These are phyloP conservation scores for Oeneis ivallda DNA, from an alignment of 2,888 invertebrate species.

Conservation along the genomic window DNA sequence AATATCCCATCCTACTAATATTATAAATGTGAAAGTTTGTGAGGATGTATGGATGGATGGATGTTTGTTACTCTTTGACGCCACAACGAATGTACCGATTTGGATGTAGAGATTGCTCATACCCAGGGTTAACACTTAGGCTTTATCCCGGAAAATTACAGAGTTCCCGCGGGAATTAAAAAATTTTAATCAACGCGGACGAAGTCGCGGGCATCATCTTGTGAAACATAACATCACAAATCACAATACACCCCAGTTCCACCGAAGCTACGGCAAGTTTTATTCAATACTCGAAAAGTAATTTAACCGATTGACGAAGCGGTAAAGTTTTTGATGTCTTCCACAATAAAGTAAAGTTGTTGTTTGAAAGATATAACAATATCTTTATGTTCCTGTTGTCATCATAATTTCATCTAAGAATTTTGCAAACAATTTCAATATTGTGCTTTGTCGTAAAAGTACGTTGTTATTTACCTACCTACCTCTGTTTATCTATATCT, in stretches of 20 bases:
- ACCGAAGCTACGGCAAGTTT: constrained; percentile 4
- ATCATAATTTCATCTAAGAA: not conserved
- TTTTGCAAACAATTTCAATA: not conserved
- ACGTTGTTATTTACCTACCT: not conserved
- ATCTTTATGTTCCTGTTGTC: not conserved
- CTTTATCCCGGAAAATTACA: too few species aligned
- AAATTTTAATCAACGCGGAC: too few species aligned
- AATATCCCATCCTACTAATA: too few species aligned
- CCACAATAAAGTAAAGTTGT: constrained; percentile 1
- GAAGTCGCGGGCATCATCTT: too few species aligned
- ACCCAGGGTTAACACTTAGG: too few species aligned
- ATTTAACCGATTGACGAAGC: constrained; percentile 15
- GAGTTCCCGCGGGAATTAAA: too few species aligned
- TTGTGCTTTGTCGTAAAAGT: not conserved
- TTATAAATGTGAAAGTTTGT: too few species aligned
- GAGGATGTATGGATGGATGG: too few species aligned
- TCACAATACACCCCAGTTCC: not conserved
- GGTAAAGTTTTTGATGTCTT: constrained; percentile 8
- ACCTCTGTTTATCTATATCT: too few species aligned
- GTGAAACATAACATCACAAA: not conserved
- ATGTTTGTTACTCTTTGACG: too few species aligned
- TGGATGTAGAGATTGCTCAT: too few species aligned
- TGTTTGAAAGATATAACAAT: constrained; percentile 9
- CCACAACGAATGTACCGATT: too few species aligned
- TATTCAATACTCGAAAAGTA: constrained; percentile 15